These are phyloP conservation scores for Falcunculus frontatus DNA, from an alignment of 2,113 vertebrate species.

Conservation along the genomic window DNA sequence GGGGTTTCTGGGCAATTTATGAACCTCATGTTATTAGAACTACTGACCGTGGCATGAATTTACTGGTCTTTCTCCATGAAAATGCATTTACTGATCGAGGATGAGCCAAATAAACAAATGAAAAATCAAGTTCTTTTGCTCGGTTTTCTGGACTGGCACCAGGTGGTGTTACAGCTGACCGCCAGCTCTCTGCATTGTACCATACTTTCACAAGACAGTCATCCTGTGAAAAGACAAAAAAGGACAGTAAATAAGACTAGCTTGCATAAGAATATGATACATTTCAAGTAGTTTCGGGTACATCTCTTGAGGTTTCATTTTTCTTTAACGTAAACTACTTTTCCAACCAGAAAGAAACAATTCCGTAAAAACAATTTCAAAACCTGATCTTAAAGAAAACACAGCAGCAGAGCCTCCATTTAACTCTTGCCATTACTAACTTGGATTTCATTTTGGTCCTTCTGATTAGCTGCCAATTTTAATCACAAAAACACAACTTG, in stretches of 20 bases:
- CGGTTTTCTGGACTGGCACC: slow-evolving; percentile 75
- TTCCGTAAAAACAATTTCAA: neutral
- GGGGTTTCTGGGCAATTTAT: accelerated
- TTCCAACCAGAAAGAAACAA: neutral
- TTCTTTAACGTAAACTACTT: neutral
- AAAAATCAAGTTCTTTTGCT: slow-evolving; percentile 83
- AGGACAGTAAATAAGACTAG: neutral
- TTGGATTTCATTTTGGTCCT: neutral
- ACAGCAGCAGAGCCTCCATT: neutral
- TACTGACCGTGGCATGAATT: slow-evolving; percentile 90
- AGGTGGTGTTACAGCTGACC: slow-evolving; percentile 75
- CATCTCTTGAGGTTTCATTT: neutral
- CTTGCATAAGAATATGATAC: neutral
- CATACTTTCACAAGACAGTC: slow-evolving; percentile 96
- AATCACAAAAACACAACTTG: neutral
- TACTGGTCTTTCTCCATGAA: slow-evolving; percentile 98
- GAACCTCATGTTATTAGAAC: neutral
- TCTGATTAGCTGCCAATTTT: neutral
- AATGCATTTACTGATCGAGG: slow-evolving; percentile 93
- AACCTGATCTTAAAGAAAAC: neutral
- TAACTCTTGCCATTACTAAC: neutral
- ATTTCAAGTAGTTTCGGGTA: neutral
- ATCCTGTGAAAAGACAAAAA: slow-evolving; percentile 72
- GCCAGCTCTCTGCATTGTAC: slow-evolving; percentile 92
- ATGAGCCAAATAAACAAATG: slow-evolving; percentile 95